Base-by-base conservation (phyloP, 2,113 vertebrate genomes). In the Ochotona curzoniae region DNA sequence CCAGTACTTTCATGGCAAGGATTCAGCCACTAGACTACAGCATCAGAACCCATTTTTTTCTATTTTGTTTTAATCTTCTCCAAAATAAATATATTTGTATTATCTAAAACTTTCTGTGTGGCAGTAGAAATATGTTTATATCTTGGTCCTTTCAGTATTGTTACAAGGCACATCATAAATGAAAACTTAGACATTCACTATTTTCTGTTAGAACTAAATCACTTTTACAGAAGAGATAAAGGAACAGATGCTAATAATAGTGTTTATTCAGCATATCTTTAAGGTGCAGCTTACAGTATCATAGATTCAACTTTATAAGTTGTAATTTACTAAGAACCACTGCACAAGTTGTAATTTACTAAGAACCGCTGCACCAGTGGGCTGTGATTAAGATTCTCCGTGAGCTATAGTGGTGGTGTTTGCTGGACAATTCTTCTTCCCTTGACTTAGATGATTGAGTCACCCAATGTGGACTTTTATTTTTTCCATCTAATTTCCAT, bases 221-320 rank as follows among this genome's bases (percentile, higher is more conserved):
- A 83, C 28, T 94, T 51, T 2, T 79, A 80, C 70, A 61, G 13
- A 83, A 90, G 32, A 28, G 7, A 61, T 30, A 61, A 63, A 66
- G 61, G 83, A 49, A 73, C 0, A 28, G 14, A 2, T 51, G 47
- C 25, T 93, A 38, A 87, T 93, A 38, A 87, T 91, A 90, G 82
- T 82, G 63, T 96, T 93, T 89, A 93, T 66, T 69, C 30, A 15
- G 78, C 73, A 81, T 63, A 93, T 89, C 87, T 94, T 89, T 82
- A 83, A 83, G 69, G 20, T 79, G 26, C 14, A 49, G 6, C 49
- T 73, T 64, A 66, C 3, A 87, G 54, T 44, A 92, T 82, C 44
- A 28, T 64, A 78, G 84, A 89, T 91, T 89, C 74, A 92, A 30
- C 44, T 84, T 85, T 60, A 44, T 6, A 44, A 44, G 38, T 44